A percentile compares a stretch with the other conserved stretches of the same genome.
phyloP scores from a whole-genome alignment of 1,140 invertebrate species.

The Luehdorfia chinensis region DNA sequence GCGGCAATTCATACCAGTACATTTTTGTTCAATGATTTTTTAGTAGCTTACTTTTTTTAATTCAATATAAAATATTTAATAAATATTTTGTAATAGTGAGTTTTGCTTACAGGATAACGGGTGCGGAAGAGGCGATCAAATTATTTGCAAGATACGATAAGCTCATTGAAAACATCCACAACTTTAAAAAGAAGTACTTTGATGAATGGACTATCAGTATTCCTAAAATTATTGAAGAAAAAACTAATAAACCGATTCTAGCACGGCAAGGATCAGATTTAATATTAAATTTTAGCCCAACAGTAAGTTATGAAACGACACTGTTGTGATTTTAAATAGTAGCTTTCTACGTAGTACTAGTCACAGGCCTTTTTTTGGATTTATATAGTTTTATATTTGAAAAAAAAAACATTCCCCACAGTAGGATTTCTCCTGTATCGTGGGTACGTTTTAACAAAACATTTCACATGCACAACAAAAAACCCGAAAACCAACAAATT shows the following conservation, averaged over 20 bases:
- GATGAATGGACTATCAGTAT: slow-evolving; percentile 82
- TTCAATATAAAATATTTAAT: not conserved
- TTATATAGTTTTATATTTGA: too few species aligned
- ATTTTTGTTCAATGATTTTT: too few species aligned
- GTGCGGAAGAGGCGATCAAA: slow-evolving; percentile 73
- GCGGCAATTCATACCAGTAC: not conserved
- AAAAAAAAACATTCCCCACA: too few species aligned
- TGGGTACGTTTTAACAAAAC: too few species aligned
- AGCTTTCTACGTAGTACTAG: too few species aligned
- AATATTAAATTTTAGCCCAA: slow-evolving; percentile 84
- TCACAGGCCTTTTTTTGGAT: too few species aligned
- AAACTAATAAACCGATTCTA: slow-evolving; percentile 82
- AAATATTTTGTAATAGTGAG: not conserved
- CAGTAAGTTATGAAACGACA: too few species aligned
- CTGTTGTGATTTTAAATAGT: too few species aligned
- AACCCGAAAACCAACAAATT: too few species aligned
- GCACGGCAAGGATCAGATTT: slow-evolving; percentile 81
- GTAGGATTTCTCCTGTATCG: too few species aligned
- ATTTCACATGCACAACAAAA: too few species aligned
- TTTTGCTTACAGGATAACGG: slow-evolving; percentile 73
- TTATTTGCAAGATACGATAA: slow-evolving; percentile 79
- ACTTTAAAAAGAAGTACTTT: slow-evolving; percentile 82
- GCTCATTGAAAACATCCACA: slow-evolving; percentile 80
- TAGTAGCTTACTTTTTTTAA: too few species aligned
- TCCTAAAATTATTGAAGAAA: slow-evolving; percentile 79